These are phyloP conservation scores for Drosophila picticornis DNA, from an alignment of 2,888 invertebrate genomes.

Conservation along the genomic window DNA sequence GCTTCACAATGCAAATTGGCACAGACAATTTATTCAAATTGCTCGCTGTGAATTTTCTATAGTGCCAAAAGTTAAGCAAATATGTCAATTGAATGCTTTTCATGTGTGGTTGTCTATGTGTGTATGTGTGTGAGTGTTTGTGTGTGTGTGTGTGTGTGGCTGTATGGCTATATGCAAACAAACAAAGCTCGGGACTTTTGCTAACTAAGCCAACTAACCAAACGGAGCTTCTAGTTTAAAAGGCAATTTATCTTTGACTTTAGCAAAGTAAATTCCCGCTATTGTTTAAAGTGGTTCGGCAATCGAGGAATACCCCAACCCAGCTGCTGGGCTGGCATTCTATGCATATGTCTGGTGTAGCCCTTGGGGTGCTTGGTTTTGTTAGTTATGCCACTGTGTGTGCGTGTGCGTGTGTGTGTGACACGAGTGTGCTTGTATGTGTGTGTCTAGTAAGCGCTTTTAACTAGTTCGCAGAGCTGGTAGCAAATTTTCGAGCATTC, in stretches of 20 bases:
- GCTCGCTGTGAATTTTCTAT: slow-evolving; percentile 36
- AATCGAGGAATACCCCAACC: slow-evolving; percentile 6
- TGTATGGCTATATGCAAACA: slow-evolving; percentile 39
- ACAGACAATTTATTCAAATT: slow-evolving; percentile 73
- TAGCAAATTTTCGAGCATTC: slow-evolving; percentile 61
- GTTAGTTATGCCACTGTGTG: slow-evolving; percentile 3
- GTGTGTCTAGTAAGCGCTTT: slow-evolving; percentile 58
- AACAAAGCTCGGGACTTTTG: slow-evolving; percentile 71
- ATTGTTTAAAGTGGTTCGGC: slow-evolving; percentile 74
- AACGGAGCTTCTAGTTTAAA: slow-evolving; percentile 76
- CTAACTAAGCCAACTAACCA: slow-evolving; percentile 57
- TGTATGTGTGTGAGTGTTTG: not conserved
- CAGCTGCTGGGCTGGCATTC: slow-evolving; percentile 9
- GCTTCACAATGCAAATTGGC: slow-evolving; percentile 69
- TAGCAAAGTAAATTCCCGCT: slow-evolving; percentile 71
- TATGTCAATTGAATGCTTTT: slow-evolving; percentile 46
- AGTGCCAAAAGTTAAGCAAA: slow-evolving; percentile 64
- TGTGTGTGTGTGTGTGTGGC: slow-evolving; percentile 6
- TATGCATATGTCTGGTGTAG: slow-evolving; percentile 15
- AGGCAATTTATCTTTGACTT: slow-evolving; percentile 80
- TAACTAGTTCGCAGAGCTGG: slow-evolving; percentile 65
- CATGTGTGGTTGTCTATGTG: slow-evolving; percentile 1
- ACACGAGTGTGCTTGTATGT: slow-evolving; percentile 23
- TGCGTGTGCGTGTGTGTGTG: slow-evolving; percentile 1
- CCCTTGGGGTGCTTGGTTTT: slow-evolving; percentile 6